Evolutionary conservation across 1,140 invertebrate genomes (phyloP), one percentile per base, ranked within the genome.

Genomic region (Tigriopus japonicus): DNA sequence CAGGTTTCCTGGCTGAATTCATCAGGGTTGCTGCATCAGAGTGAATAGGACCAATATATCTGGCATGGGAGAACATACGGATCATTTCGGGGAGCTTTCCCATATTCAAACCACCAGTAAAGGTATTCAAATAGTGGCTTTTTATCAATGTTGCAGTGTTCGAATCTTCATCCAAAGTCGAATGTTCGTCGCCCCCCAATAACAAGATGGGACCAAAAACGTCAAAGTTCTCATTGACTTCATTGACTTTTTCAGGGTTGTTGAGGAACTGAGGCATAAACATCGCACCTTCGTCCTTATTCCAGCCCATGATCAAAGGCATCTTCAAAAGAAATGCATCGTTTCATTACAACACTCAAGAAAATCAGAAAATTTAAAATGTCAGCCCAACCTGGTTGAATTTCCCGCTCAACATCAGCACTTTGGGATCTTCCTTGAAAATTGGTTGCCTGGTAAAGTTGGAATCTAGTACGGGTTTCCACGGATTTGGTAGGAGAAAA

Each of bases 151-250:
- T 40, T 17, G 28, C 55, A 6, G 55, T 58, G 17, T 28, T 41
- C 2, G 55, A 58, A 23, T 58, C 55, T 24, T 58, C 28, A 14
- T 58, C 55, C 6, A 41, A 41, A 6, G 42, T 41, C 23, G 35
- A 28, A 17, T 23, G 28, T 40, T 58, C 55, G 17, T 58, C 55
- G 5, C 35, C 40, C 5, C 55, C 28, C 55, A 58, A 9, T 10
- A 58, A 40, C 7, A 58, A 41, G 12, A 40, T 58, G 1, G 55
- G n/a, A 12, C 55, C 55, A n/a, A 40, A 6, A 7, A 42, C 42
- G 28, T 58, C 55, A 58, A 58, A 58, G 21, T 58, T 42, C 23
- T 58, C 28, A 42, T 14, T 17, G 14, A 58, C n/a, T 42, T 58
- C 55, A 7, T 42, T 14, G 42, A 58, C 35, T 17, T 12, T 40